Evolutionary conservation across 2,797 vertebrate species (phyloP).

Genomic region (Eurystomus glaucurus): DNA sequence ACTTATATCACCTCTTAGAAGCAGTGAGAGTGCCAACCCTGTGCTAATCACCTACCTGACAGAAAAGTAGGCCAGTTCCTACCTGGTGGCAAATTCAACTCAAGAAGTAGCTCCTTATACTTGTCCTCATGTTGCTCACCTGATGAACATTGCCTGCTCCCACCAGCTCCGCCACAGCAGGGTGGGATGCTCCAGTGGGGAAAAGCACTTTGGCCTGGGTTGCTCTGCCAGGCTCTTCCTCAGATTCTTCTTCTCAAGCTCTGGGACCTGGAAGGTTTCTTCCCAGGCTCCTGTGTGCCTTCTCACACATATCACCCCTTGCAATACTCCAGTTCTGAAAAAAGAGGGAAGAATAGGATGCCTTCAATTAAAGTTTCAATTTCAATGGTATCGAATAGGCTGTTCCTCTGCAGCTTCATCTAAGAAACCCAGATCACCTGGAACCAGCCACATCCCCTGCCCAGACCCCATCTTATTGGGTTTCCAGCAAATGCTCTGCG

Average conservation of each 20-base stretch:
- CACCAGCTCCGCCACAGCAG: background rate
- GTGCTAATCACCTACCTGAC: background rate
- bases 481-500: background rate
- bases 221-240: background rate
- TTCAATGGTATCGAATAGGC: background rate
- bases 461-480: background rate
- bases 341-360: background rate
- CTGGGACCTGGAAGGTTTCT: background rate
- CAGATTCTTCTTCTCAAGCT: background rate
- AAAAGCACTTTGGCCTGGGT: background rate
- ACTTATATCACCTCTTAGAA: background rate
- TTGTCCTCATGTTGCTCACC: background rate
- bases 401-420: background rate
- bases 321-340: background rate
- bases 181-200: background rate
- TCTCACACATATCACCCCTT: accelerated
- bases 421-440: background rate
- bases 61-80: background rate
- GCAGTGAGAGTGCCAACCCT: background rate
- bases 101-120: background rate
- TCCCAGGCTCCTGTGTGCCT: background rate
- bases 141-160: background rate
- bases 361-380: background rate
- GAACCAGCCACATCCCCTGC: background rate
- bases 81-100: background rate